A percentile compares a stretch with the other conserved stretches of the same genome.
Evolutionary conservation across 1,140 invertebrate species (phyloP).

Genomic region (Adelges cooleyi): DNA sequence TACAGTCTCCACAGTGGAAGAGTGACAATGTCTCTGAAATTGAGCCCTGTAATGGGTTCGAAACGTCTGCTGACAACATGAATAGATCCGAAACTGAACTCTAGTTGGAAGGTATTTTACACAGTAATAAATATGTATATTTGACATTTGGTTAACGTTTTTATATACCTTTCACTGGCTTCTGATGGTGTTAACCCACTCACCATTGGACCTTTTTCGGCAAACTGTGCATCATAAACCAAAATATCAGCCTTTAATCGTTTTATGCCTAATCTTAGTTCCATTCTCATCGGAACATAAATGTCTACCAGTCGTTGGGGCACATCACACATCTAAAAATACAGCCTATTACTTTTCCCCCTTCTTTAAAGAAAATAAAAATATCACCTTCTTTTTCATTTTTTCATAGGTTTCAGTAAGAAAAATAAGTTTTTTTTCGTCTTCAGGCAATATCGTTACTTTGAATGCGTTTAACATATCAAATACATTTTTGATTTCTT

Average conservation of each 20-base stretch:
- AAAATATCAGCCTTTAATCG: background rate
- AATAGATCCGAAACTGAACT: too few species aligned
- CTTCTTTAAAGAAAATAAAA: too few species aligned
- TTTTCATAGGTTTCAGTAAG: slow-evolving; percentile 65
- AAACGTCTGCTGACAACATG: too few species aligned
- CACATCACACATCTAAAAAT: background rate
- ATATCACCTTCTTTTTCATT: slow-evolving; percentile 65
- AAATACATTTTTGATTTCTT: slow-evolving; percentile 92
- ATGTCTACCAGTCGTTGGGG: background rate
- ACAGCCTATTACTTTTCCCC: background rate
- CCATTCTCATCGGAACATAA: background rate
- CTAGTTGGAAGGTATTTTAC: too few species aligned
- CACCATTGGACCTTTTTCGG: slow-evolving; percentile 1
- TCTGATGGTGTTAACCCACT: background rate
- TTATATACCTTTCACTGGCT: background rate
- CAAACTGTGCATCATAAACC: background rate
- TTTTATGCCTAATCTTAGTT: background rate
- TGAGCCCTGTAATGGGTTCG: too few species aligned
- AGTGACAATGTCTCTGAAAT: too few species aligned
- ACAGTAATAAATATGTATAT: too few species aligned
- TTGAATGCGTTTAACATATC: slow-evolving; percentile 79
- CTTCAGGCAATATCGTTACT: slow-evolving; percentile 71
- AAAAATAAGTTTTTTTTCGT: slow-evolving; percentile 82
- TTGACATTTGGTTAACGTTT: too few species aligned
- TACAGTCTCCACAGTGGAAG: too few species aligned